Base-by-base conservation (phyloP, 2,888 invertebrate species). In the Portevinia maculata region DNA sequence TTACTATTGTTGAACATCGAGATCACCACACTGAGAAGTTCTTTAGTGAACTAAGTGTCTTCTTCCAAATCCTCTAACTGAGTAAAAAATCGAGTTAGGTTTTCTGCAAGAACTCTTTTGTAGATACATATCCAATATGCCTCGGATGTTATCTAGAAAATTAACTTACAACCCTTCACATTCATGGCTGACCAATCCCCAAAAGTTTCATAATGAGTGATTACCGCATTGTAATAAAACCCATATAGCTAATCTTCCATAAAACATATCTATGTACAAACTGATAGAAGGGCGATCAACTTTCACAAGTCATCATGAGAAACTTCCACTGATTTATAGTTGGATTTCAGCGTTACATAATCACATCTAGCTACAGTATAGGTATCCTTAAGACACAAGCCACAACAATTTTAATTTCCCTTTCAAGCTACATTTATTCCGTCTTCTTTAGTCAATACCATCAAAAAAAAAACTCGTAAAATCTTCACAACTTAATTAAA, bases 311-410 rank as follows among this genome's bases (percentile, higher is more conserved):
- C 46, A 60, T 21, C 19, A 28, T 17, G 64, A 64, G 57, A 15
- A 46, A 37, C 28, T 6, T 53, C 34, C 53, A 32, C 41, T 39
- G 57, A 65, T 71, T 78, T 64, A 71, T 50, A 9, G 44, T 32
- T 19, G 24, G 53, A 67, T 65, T 81, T 81, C 75, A 75, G 62
- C 65, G 32, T 75, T 81, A 59, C 75, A 64, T 60, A 76, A 81
- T 52, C 53, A 13, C 30, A 7, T 7, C 19, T n/a, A 5, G 41
- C 30, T 3, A 8, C 4, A 24, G 9, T 15, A 7, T 13, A n/a
- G 19, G 39, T 19, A 55, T 74, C 64, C 57, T 57, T 50, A 11
- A 41, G 41, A 17, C 15, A 46, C 21, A 39, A 17, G 39, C 17
- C 15, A 5, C 39, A 50, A n/a, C 53, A n/a, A 44, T 17, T 71